phyloP scores from a whole-genome alignment of 2,797 vertebrate genomes.

The Brotogeris chrysoptera region DNA sequence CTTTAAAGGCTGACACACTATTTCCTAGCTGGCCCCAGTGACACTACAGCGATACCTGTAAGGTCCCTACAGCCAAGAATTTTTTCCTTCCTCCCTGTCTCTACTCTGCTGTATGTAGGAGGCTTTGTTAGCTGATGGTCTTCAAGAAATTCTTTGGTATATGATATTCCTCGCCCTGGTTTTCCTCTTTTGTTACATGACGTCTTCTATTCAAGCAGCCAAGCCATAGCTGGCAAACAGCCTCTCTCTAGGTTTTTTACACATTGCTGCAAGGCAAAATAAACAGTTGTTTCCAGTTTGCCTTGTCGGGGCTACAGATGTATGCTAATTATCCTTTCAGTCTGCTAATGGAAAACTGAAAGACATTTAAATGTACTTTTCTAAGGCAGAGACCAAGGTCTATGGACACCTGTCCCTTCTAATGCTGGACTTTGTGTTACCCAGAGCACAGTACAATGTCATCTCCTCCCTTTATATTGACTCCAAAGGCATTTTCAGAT shows the following conservation, averaged over 20 bases:
- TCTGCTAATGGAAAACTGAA: not conserved
- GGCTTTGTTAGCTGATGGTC: not conserved
- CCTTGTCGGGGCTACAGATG: slow-evolving; percentile 31
- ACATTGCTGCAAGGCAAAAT: slow-evolving; percentile 50
- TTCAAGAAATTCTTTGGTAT: not conserved
- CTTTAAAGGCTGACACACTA: not conserved
- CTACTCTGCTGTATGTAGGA: not conserved
- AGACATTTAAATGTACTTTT: slow-evolving; percentile 23
- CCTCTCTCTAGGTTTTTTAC: slow-evolving; percentile 44
- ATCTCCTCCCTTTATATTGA: not conserved
- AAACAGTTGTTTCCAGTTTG: slow-evolving; percentile 56
- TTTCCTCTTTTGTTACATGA: not conserved
- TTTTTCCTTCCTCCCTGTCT: not conserved
- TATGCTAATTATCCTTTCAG: slow-evolving; percentile 42
- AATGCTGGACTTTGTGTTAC: not conserved
- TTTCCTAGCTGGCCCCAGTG: not conserved
- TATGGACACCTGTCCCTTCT: not conserved
- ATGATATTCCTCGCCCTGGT: not conserved
- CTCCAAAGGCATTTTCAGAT: slow-evolving; percentile 33
- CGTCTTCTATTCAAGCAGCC: slow-evolving; percentile 27
- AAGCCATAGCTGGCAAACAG: slow-evolving; percentile 42
- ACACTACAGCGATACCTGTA: not conserved
- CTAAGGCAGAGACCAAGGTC: not conserved
- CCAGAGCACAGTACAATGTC: not conserved
- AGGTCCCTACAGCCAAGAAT: not conserved